Percentiles rank a stretch among this genome's conserved stretches.
These are phyloP conservation scores for Ophion slaviceki DNA, from an alignment of 2,888 invertebrate genomes.

Conservation along the genomic window DNA sequence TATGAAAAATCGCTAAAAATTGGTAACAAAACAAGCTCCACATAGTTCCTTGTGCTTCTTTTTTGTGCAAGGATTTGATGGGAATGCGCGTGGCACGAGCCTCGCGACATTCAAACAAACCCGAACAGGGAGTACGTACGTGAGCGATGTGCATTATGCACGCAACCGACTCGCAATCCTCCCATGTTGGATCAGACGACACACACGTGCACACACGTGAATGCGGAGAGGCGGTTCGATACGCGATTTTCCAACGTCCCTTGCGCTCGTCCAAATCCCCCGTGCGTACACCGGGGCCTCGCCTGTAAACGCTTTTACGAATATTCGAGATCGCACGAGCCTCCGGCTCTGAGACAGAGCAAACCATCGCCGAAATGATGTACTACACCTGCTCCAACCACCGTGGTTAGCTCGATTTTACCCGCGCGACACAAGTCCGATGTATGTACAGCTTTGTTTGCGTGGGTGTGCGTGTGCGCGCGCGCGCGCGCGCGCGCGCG, in stretches of 20 bases:
- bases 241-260: conserved; percentile 42
- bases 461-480: too few relatives aligned
- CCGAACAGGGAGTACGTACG: conserved; percentile 8
- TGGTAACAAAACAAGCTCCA: too few relatives aligned
- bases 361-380: neutral
- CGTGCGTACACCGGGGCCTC: conserved; percentile 2
- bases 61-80: too few relatives aligned
- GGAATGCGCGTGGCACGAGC: conserved; percentile 23
- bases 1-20: too few relatives aligned
- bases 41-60: too few relatives aligned
- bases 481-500: too few relatives aligned
- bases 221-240: conserved; percentile 33
- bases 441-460: neutral
- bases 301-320: conserved; percentile 12
- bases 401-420: conserved; percentile 8
- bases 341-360: neutral
- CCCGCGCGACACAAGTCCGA: neutral
- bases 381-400: neutral
- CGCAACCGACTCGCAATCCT: conserved; percentile 33
- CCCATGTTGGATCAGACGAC: conserved; percentile 29
- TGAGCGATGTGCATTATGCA: conserved; percentile 45
- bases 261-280: conserved; percentile 41
- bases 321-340: conserved; percentile 6
- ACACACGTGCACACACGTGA: neutral
- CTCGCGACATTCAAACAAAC: conserved; percentile 3